Conservation (phyloP, 2,797 vertebrate species). For the Hoplostethus atlanticus region DNA sequence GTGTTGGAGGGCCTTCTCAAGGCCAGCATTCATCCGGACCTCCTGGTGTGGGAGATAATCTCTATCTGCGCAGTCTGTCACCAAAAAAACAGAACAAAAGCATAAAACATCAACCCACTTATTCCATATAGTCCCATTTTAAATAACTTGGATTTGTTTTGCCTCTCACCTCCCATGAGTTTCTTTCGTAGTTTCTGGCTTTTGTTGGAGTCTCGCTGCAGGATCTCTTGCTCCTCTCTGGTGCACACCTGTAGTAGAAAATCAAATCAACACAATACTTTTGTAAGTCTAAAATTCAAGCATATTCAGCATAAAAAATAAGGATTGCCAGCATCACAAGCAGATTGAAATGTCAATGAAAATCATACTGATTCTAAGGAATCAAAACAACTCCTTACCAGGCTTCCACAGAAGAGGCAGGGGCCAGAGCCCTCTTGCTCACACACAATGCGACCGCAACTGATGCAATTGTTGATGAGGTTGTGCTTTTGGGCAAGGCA, state of each 20-base stretch:
- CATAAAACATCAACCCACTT: not conserved
- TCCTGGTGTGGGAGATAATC: conserved; percentile 90
- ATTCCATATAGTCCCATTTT: not conserved
- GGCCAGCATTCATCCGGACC: conserved; percentile 86
- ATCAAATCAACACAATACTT: not conserved
- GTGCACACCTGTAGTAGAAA: conserved; percentile 90
- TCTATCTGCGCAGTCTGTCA: conserved; percentile 81
- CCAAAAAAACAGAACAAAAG: conserved; percentile 39
- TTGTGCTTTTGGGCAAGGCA: conserved; percentile 97
- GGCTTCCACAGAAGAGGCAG: conserved; percentile 93
- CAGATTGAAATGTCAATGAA: not conserved
- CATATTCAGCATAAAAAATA: not conserved
- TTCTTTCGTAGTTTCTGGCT: conserved; percentile 97
- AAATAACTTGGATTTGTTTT: not conserved
- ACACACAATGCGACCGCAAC: conserved; percentile 95
- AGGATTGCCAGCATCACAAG: not conserved
- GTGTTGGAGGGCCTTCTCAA: conserved; percentile 94
- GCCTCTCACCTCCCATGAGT: conserved; percentile 92
- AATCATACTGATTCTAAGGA: not conserved
- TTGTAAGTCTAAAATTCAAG: not conserved
- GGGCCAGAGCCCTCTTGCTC: conserved; percentile 97
- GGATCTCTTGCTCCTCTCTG: conserved; percentile 93
- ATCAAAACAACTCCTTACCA: conserved; percentile 82
- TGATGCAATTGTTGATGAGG: conserved; percentile 96
- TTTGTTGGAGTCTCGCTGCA: conserved; percentile 97